Evolutionary conservation across 2,888 invertebrate species (phyloP).

Genomic region (Pomacea canaliculata): DNA sequence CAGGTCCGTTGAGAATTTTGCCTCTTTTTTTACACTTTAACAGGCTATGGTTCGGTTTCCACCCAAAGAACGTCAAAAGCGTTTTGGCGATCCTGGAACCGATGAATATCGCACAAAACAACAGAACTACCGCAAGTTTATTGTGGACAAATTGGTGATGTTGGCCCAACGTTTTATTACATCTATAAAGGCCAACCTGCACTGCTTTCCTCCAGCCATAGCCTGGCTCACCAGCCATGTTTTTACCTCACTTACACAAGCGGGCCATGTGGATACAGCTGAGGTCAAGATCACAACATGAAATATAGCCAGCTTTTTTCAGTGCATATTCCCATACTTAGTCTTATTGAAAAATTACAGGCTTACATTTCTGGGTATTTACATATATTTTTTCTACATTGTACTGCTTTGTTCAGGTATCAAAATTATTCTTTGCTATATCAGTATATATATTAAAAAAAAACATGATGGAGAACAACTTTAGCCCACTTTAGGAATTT

Average conservation of each 20-base stretch:
- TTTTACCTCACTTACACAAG: conserved; percentile 29
- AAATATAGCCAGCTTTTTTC: too few species aligned
- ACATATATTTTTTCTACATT: too few species aligned
- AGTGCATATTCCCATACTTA: too few species aligned
- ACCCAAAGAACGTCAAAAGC: conserved; percentile 74
- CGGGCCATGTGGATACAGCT: conserved; percentile 21
- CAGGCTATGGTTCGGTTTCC: conserved; percentile 76
- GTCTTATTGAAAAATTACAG: too few species aligned
- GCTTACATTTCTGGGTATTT: background rate
- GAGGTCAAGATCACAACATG: conserved; percentile 6
- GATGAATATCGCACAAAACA: conserved; percentile 81
- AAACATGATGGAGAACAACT: too few species aligned
- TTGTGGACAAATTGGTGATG: conserved; percentile 81
- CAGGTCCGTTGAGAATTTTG: too few species aligned
- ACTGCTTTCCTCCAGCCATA: conserved; percentile 88
- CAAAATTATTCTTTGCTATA: too few species aligned
- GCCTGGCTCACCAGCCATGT: conserved; percentile 90
- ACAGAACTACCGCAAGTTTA: conserved; percentile 82
- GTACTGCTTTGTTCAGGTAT: too few species aligned
- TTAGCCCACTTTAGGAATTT: too few species aligned
- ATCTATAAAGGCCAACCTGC: conserved; percentile 86
- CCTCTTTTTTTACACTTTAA: too few species aligned
- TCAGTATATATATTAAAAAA: too few species aligned
- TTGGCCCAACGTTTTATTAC: conserved; percentile 85
- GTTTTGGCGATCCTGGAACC: conserved; percentile 84